Conservation (phyloP, 2,888 invertebrate genomes). For the Meliscaeva auricollis region DNA sequence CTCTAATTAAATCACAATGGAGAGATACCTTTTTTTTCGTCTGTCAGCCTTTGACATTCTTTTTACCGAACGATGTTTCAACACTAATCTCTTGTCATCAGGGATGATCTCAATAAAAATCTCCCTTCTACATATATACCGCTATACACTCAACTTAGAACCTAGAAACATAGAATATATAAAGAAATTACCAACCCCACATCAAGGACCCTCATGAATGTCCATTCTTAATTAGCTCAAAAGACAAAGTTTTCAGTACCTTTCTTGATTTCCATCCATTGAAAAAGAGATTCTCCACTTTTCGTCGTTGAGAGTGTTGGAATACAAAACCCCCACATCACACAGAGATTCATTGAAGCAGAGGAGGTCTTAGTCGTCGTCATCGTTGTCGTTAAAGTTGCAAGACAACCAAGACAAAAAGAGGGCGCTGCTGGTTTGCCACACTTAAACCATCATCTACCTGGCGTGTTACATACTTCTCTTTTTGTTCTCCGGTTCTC, state of each 20-base stretch:
- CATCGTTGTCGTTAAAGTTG: not conserved
- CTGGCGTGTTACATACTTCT: not conserved
- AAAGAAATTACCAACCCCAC: conserved; percentile 13
- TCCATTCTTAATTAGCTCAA: conserved; percentile 72
- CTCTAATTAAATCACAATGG: conserved; percentile 28
- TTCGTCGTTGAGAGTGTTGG: conserved; percentile 37
- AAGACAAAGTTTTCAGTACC: conserved; percentile 63
- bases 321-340: not conserved
- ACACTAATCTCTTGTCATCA: conserved; percentile 46
- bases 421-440: conserved; percentile 41
- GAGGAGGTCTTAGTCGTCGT: not conserved
- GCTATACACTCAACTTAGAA: not conserved
- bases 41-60: conserved; percentile 5
- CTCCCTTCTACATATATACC: not conserved
- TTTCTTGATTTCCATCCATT: conserved; percentile 64
- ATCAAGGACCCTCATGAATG: conserved; percentile 61
- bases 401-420: conserved; percentile 40
- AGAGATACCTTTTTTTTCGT: not conserved
- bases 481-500: not conserved
- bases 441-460: conserved; percentile 40
- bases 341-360: conserved; percentile 2
- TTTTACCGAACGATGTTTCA: conserved; percentile 9
- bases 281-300: conserved; percentile 63
- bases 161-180: not conserved
- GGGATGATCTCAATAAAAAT: conserved; percentile 48